These are phyloP conservation scores for Premnoplex brunnescens DNA, from an alignment of 2,797 vertebrate species.

Conservation along the genomic window DNA sequence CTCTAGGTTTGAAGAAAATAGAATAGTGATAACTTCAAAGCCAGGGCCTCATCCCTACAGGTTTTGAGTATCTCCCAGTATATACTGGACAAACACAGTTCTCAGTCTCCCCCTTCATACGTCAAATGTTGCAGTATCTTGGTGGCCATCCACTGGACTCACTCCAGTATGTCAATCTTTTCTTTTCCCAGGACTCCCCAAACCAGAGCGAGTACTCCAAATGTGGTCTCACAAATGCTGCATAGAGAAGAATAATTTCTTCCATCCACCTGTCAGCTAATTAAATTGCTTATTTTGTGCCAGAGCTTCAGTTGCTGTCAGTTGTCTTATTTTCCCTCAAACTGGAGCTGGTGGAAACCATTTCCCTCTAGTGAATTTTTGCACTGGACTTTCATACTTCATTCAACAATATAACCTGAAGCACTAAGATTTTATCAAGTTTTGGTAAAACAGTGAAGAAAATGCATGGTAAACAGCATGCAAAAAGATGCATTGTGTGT, in stretches of 20 bases:
- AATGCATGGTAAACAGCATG: neutral
- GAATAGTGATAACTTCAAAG: neutral
- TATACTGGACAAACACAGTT: neutral
- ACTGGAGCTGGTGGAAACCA: neutral
- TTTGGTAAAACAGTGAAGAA: neutral
- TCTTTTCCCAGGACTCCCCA: neutral
- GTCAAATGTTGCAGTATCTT: neutral
- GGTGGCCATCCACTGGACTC: neutral
- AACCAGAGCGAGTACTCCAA: neutral
- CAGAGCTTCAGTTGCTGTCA: neutral
- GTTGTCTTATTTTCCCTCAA: neutral
- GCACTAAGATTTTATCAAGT: neutral
- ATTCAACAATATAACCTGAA: neutral
- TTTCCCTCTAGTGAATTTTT: neutral
- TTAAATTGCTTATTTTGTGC: conserved; percentile 13
- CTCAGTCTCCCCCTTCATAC: fast-evolving
- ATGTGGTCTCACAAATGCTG: conserved; percentile 4
- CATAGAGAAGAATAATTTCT: neutral
- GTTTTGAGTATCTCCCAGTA: neutral
- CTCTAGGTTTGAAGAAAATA: neutral
- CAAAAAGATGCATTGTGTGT: neutral
- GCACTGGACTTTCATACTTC: fast-evolving
- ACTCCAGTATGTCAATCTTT: neutral
- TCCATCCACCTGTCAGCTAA: neutral
- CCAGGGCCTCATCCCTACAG: fast-evolving